These are phyloP conservation scores for Papio anubis DNA, from an alignment of 2,113 vertebrate species.

Conservation along the genomic window DNA sequence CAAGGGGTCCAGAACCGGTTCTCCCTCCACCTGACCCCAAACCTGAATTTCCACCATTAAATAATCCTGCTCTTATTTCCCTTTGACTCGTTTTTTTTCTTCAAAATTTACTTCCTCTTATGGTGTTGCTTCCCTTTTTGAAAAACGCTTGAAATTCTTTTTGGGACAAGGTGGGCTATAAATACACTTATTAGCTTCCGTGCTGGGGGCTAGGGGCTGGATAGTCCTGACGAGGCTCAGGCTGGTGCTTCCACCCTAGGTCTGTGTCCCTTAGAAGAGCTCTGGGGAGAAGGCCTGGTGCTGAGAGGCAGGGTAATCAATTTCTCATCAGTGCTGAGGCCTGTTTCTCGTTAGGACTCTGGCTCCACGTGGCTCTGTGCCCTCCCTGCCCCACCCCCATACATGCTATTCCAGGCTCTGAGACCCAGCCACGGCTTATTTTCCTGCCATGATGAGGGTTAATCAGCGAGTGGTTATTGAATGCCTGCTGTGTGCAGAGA, in stretches of 20 bases:
- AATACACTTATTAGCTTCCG: neutral
- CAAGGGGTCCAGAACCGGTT: neutral
- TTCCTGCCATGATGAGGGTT: neutral
- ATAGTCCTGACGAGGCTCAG: neutral
- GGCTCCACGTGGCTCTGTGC: neutral
- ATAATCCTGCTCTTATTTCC: neutral
- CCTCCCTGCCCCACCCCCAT: neutral
- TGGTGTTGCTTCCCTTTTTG: neutral
- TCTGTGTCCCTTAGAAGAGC: neutral
- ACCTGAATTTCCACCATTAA: neutral
- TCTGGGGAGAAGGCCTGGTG: neutral
- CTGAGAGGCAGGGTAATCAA: neutral
- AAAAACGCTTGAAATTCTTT: neutral
- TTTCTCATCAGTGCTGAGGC: neutral
- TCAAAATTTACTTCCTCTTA: neutral
- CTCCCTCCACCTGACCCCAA: neutral
- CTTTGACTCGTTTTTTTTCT: neutral
- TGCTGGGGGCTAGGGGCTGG: neutral
- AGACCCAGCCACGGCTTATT: neutral
- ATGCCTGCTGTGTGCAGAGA: neutral
- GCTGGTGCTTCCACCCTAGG: neutral
- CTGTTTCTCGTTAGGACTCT: conserved; percentile 8
- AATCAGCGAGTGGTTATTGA: neutral
- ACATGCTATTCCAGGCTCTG: neutral
- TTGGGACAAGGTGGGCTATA: neutral